Percentiles rank a stretch among this genome's conserved stretches.
Conservation (phyloP, 2,888 invertebrate species). For the Agrotis ipsilon region DNA sequence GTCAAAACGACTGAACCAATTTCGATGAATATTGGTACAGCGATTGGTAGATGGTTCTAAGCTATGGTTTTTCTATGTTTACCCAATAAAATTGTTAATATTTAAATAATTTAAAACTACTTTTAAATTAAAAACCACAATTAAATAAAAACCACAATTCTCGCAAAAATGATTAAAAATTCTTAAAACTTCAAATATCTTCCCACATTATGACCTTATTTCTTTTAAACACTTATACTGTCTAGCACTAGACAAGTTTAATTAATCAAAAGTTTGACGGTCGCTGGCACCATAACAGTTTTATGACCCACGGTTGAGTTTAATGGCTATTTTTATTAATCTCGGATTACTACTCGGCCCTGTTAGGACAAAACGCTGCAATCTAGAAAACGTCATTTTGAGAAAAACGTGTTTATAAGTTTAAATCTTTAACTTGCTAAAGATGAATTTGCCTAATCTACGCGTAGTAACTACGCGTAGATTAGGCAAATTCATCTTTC, state of each 20-base stretch:
- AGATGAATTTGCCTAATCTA: no score
- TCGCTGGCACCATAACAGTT: conserved; percentile 31
- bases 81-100: no score
- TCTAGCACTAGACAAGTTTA: conserved; percentile 20
- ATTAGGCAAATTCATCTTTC: conserved; percentile 15
- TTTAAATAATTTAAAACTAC: no score
- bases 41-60: no score
- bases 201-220: background rate
- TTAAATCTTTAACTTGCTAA: no score
- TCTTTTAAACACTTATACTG: conserved; percentile 20
- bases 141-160: background rate
- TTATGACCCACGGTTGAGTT: conserved; percentile 33
- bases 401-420: no score
- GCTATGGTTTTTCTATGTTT: no score
- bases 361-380: no score
- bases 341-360: conserved; percentile 28
- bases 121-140: background rate
- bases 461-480: conserved; percentile 1
- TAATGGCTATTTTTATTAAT: conserved; percentile 40
- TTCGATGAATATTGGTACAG: no score
- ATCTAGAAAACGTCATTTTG: no score
- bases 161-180: background rate
- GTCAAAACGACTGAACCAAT: no score
- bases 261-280: conserved; percentile 52
- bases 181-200: background rate